A percentile compares a stretch with the other conserved stretches of the same genome.
phyloP scores from a whole-genome alignment of 2,797 vertebrate genomes.

The Lagocephalus sceleratus region DNA sequence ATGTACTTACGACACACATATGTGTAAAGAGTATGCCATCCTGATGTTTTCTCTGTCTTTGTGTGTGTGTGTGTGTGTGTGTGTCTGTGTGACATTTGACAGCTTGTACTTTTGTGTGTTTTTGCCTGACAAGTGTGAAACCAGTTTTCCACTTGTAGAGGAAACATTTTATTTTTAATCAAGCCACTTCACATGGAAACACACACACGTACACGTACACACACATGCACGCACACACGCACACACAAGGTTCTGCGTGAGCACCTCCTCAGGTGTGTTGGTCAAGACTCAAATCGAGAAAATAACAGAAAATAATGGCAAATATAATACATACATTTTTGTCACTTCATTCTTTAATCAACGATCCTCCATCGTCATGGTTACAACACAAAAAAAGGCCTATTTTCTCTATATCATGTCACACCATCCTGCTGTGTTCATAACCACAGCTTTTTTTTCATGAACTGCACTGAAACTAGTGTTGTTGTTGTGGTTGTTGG shows the following conservation, averaged over 20 bases:
- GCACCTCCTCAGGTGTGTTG: too few relatives aligned
- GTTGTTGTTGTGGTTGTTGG: too few relatives aligned
- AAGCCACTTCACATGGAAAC: slow-evolving; percentile 69
- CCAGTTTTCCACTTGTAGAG: slow-evolving; percentile 63
- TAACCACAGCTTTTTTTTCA: too few relatives aligned
- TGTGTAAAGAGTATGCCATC: background rate
- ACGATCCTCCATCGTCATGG: too few relatives aligned
- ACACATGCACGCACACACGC: slow-evolving; percentile 12
- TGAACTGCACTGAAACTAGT: too few relatives aligned
- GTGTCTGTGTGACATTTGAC: slow-evolving; percentile 1
- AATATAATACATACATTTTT: too few relatives aligned
- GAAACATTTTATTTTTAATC: slow-evolving; percentile 72
- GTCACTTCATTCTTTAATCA: too few relatives aligned
- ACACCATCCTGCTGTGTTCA: too few relatives aligned
- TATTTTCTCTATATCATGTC: too few relatives aligned
- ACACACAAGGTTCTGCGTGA: background rate
- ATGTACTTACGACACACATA: background rate
- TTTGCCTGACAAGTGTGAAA: slow-evolving; percentile 56
- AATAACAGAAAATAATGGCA: too few relatives aligned
- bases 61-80: background rate
- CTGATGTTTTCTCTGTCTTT: background rate
- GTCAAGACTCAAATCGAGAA: too few relatives aligned
- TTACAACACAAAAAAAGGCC: too few relatives aligned
- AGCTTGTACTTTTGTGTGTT: slow-evolving; percentile 1
- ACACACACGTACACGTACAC: slow-evolving; percentile 45